A percentile compares a stretch with the other conserved stretches of the same genome.
These are phyloP conservation scores for Equus przewalskii DNA, from an alignment of 2,113 vertebrate genomes.

Conservation along the genomic window DNA sequence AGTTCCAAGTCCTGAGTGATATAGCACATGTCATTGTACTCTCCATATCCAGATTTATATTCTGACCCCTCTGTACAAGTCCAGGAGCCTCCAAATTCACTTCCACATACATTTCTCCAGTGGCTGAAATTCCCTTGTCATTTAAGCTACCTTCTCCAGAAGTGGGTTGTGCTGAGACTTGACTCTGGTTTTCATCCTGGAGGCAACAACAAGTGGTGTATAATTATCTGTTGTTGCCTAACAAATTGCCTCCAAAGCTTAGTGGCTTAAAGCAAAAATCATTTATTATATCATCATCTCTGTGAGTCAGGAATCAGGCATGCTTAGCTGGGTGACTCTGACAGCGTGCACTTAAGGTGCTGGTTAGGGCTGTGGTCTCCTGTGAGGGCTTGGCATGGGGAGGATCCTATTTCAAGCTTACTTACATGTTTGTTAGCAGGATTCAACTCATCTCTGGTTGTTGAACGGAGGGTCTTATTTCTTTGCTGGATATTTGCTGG, in stretches of 20 bases:
- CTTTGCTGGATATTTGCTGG: background rate
- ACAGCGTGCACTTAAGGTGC: background rate
- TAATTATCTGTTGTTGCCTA: background rate
- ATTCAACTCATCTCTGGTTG: background rate
- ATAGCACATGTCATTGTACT: accelerated
- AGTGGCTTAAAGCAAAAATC: background rate
- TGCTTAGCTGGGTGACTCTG: background rate
- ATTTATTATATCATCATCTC: too few species aligned
- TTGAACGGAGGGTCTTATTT: background rate
- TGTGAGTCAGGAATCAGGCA: background rate
- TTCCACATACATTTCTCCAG: background rate
- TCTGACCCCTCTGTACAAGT: background rate
- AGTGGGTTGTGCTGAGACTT: background rate
- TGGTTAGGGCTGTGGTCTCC: background rate
- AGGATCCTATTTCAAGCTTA: background rate
- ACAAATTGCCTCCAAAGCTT: background rate
- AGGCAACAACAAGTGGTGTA: background rate
- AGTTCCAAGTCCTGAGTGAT: background rate
- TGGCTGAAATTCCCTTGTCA: background rate
- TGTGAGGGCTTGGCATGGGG: background rate
- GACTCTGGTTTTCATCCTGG: background rate
- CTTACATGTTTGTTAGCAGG: background rate
- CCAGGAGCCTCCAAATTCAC: background rate
- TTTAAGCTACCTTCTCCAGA: background rate
- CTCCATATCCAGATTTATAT: background rate